Conservation (phyloP, 1,140 invertebrate genomes). For the Pseudomyrmex gracilis region DNA sequence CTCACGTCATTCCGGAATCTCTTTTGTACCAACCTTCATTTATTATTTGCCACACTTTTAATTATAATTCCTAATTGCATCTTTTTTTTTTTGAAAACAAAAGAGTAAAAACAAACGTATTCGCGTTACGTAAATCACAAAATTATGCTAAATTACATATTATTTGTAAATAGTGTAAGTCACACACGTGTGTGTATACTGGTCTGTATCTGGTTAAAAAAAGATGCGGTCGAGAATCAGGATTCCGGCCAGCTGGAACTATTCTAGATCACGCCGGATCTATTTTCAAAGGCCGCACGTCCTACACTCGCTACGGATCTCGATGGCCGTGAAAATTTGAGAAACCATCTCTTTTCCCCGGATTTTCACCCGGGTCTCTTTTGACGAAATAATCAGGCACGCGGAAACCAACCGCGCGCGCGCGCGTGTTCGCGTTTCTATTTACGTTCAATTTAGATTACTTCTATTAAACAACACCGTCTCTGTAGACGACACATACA, state of each 20-base stretch:
- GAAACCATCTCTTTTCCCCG: background rate
- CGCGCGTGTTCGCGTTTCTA: background rate
- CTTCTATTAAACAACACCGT: background rate
- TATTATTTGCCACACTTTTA: background rate
- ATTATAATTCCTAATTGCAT: background rate
- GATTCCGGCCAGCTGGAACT: slow-evolving; percentile 55
- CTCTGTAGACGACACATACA: background rate
- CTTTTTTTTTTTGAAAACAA: background rate
- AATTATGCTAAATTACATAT: slow-evolving; percentile 23
- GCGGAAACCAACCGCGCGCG: background rate
- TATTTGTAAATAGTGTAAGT: background rate
- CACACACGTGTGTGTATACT: background rate
- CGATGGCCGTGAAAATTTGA: slow-evolving; percentile 39
- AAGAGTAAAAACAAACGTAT: background rate
- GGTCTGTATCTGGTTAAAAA: slow-evolving; percentile 34
- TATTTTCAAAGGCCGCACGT: slow-evolving; percentile 56
- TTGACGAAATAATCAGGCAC: background rate
- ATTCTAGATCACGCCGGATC: slow-evolving; percentile 47
- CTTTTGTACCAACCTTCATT: background rate
- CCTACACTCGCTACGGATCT: slow-evolving; percentile 26
- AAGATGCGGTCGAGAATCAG: slow-evolving; percentile 40
- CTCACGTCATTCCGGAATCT: background rate
- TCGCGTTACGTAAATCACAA: background rate
- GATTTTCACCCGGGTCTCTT: background rate
- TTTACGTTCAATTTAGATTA: background rate